Evolutionary conservation across 2,113 vertebrate genomes (phyloP), one percentile per base, ranked within the genome.

Genomic region (Eulacestoma nigropectus): DNA sequence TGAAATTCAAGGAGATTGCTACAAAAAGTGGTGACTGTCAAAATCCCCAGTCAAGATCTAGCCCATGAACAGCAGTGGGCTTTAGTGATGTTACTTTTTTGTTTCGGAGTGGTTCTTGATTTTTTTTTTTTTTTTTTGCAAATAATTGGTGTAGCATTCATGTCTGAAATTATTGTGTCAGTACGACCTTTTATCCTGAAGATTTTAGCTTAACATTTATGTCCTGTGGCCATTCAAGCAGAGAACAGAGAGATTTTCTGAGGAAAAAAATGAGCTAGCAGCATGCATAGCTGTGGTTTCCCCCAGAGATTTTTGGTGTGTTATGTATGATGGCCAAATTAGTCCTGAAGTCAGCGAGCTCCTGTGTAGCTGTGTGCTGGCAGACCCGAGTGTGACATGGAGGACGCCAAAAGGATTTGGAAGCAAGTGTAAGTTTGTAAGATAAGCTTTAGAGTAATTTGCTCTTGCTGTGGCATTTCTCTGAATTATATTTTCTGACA

Each of bases 191-290:
- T 82, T 90, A 56, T 56, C 41, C 37, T 46, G 14, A 47, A 65
- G 65, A 52, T 57, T 95, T 94, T 44, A 47, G n/a, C 83, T 69
- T 89, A 74, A 72, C 68, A 93, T 94, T 95, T 92, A 75, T 78
- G 39, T 68, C 62, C 60, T 80, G 47, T 84, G 84, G 63, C 22
- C n/a, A 26, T 89, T 76, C 77, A 77, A 53, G 76, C 13, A 90
- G 83, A 67, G 81, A 96, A 49, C 33, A 84, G 87, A 84, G 60
- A 76, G 35, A 68, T 65, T 89, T 96, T 83, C 41, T 75, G 81
- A 84, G 67, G 69, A 62, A 68, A 93, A 93, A 81, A 35, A 22
- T 10, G 11, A 75, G 35, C 27, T 7, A 64, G 56, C 47, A 76
- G 50, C 52, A 62, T 65, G 55, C 68, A 32, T 26, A 81, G 76